Evolutionary conservation across 2,113 vertebrate genomes (phyloP), one percentile per base, ranked within the genome.

Genomic region (Poeciliopsis prolifica): DNA sequence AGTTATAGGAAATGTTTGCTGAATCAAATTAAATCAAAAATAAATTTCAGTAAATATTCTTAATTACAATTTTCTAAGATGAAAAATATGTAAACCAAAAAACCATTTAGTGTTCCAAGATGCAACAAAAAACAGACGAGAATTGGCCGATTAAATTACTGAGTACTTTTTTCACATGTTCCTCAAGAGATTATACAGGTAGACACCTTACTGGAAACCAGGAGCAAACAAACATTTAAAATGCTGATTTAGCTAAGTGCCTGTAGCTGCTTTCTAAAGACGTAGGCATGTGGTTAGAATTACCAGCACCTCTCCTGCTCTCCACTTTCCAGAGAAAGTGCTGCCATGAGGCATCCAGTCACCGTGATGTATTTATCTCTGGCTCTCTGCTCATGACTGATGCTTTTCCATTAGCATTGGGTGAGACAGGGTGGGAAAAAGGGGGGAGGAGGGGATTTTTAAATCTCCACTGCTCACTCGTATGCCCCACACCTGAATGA

Each of bases 371-470:
- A 87, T 89, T 91, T 87, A 91, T 92, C 78, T 77, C 72, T 74
- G 65, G 54, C 69, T 78, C 80, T 85, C 78, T 74, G 51, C 79
- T 86, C 87, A 85, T 83, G 86, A 89, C 74, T 89, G 87, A 90
- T 88, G 85, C 81, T 79, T 90, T 91, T 88, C 87, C 83, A 92
- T 89, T 90, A 91, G 80, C 82, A 83, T 81, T 72, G 37, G 60
- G 72, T 64, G 70, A 71, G 70, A 75, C 68, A 11, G 24, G 51
- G 22, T 19, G 19, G 40, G 4, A 42, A 54, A 54, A 7, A 19
- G 2, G 5, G 48, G 40, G 40, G 4, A 2, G 51, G 24, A 35
- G 66, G 61, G 80, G 74, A 71, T 75, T 74, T 88, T 85, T 83
- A 87, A 87, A 87, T 92, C 78, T 87, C 66, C 67, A 30, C 65